A percentile compares a stretch with the other conserved stretches of the same genome.
phyloP scores from a whole-genome alignment of 2,888 invertebrate genomes.

The Leptinotarsa peninsularis region DNA sequence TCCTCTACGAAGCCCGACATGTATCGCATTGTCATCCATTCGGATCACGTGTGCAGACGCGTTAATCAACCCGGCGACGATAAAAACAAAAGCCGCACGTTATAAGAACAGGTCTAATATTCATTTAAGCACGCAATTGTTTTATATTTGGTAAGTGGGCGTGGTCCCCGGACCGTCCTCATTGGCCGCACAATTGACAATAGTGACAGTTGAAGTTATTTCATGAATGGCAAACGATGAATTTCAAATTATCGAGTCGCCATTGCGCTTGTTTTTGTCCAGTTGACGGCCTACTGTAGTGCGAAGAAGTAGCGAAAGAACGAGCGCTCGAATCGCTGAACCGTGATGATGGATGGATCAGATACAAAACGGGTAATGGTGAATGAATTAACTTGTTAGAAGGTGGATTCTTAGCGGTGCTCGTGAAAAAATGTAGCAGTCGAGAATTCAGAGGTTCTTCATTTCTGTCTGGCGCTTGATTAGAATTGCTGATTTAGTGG shows the following conservation, averaged over 20 bases:
- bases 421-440: slow-evolving; percentile 23
- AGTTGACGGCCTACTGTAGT: not conserved
- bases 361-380: slow-evolving; percentile 39
- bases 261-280: slow-evolving; percentile 53
- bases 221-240: slow-evolving; percentile 57
- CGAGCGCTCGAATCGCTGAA: slow-evolving; percentile 31
- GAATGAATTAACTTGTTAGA: slow-evolving; percentile 28
- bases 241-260: slow-evolving; percentile 57
- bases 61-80: slow-evolving; percentile 45
- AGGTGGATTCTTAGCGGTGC: slow-evolving; percentile 21
- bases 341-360: slow-evolving; percentile 42
- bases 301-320: slow-evolving; percentile 27
- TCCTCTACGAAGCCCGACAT: slow-evolving; percentile 26
- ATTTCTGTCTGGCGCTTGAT: slow-evolving; percentile 7
- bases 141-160: slow-evolving; percentile 57
- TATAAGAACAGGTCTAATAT: slow-evolving; percentile 48
- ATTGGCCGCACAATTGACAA: slow-evolving; percentile 60
- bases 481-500: slow-evolving; percentile 23
- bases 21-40: slow-evolving; percentile 30
- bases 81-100: slow-evolving; percentile 45
- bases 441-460: slow-evolving; percentile 12
- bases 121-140: slow-evolving; percentile 57
- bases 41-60: slow-evolving; percentile 48
- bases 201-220: slow-evolving; percentile 50
- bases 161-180: slow-evolving; percentile 51